Conservation (phyloP, 2,113 vertebrate genomes). For the Diadophis punctatus region DNA sequence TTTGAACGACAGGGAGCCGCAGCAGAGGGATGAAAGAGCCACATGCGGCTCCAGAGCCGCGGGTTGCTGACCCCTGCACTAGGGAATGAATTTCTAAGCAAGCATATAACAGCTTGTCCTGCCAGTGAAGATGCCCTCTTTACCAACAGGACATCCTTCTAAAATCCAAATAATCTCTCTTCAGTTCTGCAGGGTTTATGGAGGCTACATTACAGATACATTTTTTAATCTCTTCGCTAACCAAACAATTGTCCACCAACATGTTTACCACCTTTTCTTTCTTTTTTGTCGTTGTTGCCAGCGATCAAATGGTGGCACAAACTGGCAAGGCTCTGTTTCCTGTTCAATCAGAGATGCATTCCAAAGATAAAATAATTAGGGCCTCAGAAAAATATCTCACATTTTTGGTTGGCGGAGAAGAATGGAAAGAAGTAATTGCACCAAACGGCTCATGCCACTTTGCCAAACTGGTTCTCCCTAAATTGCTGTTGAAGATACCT, state of each 20-base stretch:
- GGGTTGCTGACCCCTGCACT: too few relatives aligned
- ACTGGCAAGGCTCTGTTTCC: not conserved
- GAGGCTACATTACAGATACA: not conserved
- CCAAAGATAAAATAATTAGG: conserved; percentile 16
- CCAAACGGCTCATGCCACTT: conserved; percentile 18
- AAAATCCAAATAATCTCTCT: not conserved
- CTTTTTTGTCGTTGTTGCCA: not conserved
- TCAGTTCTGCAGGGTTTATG: not conserved
- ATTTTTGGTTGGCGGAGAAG: conserved; percentile 16
- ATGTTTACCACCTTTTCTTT: not conserved
- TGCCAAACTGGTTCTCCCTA: conserved; percentile 4
- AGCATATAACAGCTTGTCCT: not conserved
- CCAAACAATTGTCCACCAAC: not conserved
- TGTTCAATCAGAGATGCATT: not conserved
- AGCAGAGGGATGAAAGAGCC: too few relatives aligned
- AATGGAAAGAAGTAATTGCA: conserved; percentile 39
- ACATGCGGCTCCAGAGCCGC: too few relatives aligned
- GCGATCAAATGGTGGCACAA: conserved; percentile 23
- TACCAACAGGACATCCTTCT: not conserved
- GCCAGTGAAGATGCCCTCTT: not conserved
- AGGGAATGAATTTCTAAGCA: not conserved
- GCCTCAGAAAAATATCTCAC: conserved; percentile 12
- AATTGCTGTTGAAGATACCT: fast-evolving
- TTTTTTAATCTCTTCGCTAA: not conserved
- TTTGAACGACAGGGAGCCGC: too few relatives aligned